Percentiles rank a stretch among this genome's conserved stretches.
These are phyloP conservation scores for Pterophyllum scalare DNA, from an alignment of 2,113 vertebrate species.

Conservation along the genomic window DNA sequence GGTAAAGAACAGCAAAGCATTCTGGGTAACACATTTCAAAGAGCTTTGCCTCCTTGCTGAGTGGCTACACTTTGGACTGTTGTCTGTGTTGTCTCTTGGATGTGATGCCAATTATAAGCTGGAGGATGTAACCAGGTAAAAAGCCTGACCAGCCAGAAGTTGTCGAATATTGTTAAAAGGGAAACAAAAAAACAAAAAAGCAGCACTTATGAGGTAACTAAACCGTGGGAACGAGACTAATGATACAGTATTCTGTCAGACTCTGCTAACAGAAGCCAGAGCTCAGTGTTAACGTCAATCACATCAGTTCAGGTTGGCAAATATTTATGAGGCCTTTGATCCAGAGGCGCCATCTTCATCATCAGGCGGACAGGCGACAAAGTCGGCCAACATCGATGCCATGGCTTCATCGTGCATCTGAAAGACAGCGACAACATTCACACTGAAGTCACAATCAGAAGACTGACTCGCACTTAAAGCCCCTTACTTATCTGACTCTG, in stretches of 20 bases:
- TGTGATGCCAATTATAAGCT: not conserved
- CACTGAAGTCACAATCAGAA: no score
- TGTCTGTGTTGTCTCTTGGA: not conserved
- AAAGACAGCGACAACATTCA: not conserved
- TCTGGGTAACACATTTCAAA: not conserved
- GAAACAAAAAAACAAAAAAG: no score
- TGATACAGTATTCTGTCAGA: not conserved
- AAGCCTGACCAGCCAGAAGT: not conserved
- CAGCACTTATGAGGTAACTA: constrained; percentile 6
- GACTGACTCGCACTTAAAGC: no score
- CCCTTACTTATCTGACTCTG: no score
- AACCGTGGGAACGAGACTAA: not conserved
- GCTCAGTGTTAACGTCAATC: not conserved
- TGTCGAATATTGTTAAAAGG: not conserved
- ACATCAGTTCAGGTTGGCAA: not conserved
- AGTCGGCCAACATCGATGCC: constrained; percentile 91
- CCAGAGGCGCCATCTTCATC: constrained; percentile 79
- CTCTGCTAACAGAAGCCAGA: not conserved
- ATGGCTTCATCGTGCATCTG: constrained; percentile 83
- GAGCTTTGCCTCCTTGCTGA: not conserved
- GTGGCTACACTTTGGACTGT: not conserved
- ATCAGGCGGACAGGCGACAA: constrained; percentile 90
- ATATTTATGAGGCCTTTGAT: constrained; percentile 53
- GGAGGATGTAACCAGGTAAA: not conserved
- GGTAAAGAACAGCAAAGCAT: not conserved